Base-by-base conservation (phyloP, 2,797 vertebrate species). In the Tachyglossus aculeatus region DNA sequence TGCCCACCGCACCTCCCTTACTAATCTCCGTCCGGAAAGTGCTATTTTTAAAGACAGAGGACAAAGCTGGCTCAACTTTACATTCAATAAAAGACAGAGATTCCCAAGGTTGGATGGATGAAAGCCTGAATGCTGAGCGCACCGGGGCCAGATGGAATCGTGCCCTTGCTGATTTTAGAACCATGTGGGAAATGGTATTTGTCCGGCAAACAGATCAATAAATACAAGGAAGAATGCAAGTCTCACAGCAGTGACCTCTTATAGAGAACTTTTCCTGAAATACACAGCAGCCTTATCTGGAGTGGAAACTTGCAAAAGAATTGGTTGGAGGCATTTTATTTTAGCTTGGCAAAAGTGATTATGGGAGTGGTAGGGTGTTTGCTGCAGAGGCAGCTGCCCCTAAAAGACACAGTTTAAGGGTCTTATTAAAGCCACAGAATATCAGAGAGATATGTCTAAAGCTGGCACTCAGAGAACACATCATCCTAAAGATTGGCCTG, bases 41-140 rank as follows among this genome's bases (percentile, higher is more conserved):
- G 51, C 64, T 90, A 83, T 89, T 88, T 91, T 86, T 88, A 89
- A 87, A 71, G 33, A 73, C 24, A 77, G 58, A 27, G 41, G 85
- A 74, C 21, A 48, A 58, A 76, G 71, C 74, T 75, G 36, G 41
- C 36, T 82, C 43, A 64, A 74, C 75, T 86, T 88, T 64, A 31
- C 67, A 57, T 77, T 82, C 61, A 86, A 38, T 61, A 45, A 73
- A 77, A 88, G 67, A 66, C 38, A 65, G 5, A 69, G 41, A 81
- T 88, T 84, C 73, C 72, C 67, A 78, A 83, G 54, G 40, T 52
- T 55, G 78, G 69, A 59, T 32, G 50, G 55, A 71, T 56, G 61
- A 87, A 78, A 84, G 25, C 14, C 19, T 72, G 63, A 86, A 82
- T 62, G 56, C 11, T 3, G 6, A 54, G 57, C 45, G n/a, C n/a